Conservation (phyloP, 2,797 vertebrate species). For the Emydoidea blandingii region DNA sequence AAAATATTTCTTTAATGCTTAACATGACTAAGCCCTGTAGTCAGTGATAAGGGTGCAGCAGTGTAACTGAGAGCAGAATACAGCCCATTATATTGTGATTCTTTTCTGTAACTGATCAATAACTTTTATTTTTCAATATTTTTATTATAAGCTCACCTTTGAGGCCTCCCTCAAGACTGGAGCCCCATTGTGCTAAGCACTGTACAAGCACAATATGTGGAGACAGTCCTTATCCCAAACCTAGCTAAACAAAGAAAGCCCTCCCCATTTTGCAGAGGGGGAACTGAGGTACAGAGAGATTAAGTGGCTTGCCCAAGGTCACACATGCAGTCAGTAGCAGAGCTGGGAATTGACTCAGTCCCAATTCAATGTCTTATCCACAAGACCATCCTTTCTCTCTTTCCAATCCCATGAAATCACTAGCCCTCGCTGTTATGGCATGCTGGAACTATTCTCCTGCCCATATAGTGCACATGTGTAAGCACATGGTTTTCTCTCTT, state of each 20-base stretch:
- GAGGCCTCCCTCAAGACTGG: rapidly evolving
- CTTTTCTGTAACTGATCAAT: constrained; percentile 36
- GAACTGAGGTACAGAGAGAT: rapidly evolving
- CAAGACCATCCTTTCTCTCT: neutral
- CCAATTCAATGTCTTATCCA: rapidly evolving
- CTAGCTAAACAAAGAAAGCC: neutral
- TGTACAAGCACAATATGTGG: neutral
- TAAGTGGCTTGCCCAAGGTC: neutral
- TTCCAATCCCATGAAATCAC: neutral
- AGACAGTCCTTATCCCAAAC: neutral
- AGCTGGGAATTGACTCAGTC: rapidly evolving
- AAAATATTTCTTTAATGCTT: constrained; percentile 75
- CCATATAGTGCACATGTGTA: neutral
- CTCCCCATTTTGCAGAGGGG: rapidly evolving
- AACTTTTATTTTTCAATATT: neutral
- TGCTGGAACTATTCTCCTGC: neutral
- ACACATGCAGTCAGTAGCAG: neutral
- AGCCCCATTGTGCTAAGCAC: neutral
- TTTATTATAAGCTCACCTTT: neutral
- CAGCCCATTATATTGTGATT: constrained; percentile 35
- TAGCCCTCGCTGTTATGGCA: neutral
- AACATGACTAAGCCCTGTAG: constrained; percentile 67
- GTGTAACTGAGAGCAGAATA: neutral
- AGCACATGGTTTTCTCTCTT: neutral
- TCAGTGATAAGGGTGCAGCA: neutral